Base-by-base conservation (phyloP, 2,888 invertebrate genomes). In the Aphidoletes aphidimyza region DNA sequence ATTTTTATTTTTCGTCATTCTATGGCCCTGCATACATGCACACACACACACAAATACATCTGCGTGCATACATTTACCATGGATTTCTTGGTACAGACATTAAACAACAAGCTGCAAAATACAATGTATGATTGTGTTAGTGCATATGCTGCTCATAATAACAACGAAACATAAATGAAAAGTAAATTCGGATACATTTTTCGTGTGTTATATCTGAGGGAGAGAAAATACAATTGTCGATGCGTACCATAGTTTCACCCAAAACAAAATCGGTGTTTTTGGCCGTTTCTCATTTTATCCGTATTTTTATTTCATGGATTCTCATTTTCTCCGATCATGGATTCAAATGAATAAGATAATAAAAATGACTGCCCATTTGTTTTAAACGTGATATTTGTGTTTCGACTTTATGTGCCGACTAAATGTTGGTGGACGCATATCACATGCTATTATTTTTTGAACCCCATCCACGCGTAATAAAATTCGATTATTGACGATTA, bases 401-500 rank as follows among this genome's bases (percentile, higher is more conserved):
- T 54, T 69, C 14, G n/a, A n/a, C n/a, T n/a, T n/a, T n/a, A n/a
- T n/a, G n/a, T n/a, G n/a, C n/a, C n/a, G n/a, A n/a, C n/a, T n/a
- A n/a, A n/a, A 69, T 69, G 26, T 69, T 30, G 11, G 1, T 30
- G 69, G 14, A 69, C 19, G 69, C 3, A 5, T 22, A 54, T 69
- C 69, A 69, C 30, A 69, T 69, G 69, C 17, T 69, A 30, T 54
- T 11, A 54, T 11, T 47, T 47, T n/a, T n/a, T n/a, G 47, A 14
- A 54, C 1, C 54, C 9, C 22, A 54, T 54, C n/a, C 54, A 22
- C n/a, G n/a, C n/a, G n/a, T 54, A 34, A 69, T 14, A 69, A 69
- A 30, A 5, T 69, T 69, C 69, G 69, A 69, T 69, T 69, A 69
- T 69, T 69, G 69, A 69, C 69, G 69, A 69, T 69, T 69, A 69